These are phyloP conservation scores for Diachrysia chrysitis DNA, from an alignment of 2,888 invertebrate genomes.

Conservation along the genomic window DNA sequence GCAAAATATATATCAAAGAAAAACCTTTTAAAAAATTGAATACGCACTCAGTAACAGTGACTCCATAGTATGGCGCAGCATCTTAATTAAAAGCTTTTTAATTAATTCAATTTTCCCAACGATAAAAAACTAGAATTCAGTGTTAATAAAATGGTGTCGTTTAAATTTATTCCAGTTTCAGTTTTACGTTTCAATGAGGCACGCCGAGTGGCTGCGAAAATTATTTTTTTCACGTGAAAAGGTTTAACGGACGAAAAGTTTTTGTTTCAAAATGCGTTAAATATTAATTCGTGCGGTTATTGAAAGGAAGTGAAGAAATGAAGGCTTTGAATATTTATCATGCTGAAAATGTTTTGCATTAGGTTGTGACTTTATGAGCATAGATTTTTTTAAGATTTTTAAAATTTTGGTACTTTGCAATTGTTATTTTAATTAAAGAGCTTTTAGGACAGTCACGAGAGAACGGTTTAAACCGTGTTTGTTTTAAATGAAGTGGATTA, in stretches of 20 bases:
- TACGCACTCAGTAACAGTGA: constrained; percentile 13
- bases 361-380: neutral
- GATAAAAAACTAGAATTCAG: constrained; percentile 6
- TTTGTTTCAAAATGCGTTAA: constrained; percentile 14
- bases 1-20: too few species aligned
- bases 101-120: constrained; percentile 23
- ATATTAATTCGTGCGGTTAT: neutral
- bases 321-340: neutral
- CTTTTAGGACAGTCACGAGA: too few species aligned
- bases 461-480: too few species aligned
- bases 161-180: constrained; percentile 23
- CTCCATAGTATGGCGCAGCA: constrained; percentile 14
- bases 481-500: too few species aligned
- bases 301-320: constrained; percentile 2
- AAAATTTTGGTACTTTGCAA: neutral
- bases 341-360: neutral
- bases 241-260: constrained; percentile 9
- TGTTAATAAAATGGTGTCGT: constrained; percentile 12
- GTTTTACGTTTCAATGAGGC: constrained; percentile 37
- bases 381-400: neutral
- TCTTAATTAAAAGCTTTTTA: constrained; percentile 42
- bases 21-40: constrained; percentile 12
- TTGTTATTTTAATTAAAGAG: neutral
- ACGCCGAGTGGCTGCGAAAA: constrained; percentile 6
- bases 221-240: constrained; percentile 18